A percentile compares a stretch with the other conserved stretches of the same genome.
phyloP scores from a whole-genome alignment of 2,113 vertebrate genomes.

The Misgurnus mizolepis region DNA sequence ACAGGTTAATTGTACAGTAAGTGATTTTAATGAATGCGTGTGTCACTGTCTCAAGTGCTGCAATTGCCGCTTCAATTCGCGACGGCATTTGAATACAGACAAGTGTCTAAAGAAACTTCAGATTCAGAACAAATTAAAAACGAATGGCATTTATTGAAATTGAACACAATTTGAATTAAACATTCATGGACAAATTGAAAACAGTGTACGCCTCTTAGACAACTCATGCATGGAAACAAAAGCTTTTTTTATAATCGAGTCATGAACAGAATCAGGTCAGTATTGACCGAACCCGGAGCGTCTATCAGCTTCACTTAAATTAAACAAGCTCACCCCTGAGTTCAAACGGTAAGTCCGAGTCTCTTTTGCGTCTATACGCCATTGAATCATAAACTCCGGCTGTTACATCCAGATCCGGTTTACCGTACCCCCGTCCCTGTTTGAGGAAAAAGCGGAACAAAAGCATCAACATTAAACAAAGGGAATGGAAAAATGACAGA shows the following conservation, averaged over 20 bases:
- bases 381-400: slow-evolving; percentile 58
- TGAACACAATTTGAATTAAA: background rate
- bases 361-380: slow-evolving; percentile 49
- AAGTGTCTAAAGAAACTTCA: background rate
- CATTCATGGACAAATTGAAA: background rate
- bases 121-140: slow-evolving; percentile 8
- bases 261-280: background rate
- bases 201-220: background rate
- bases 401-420: slow-evolving; percentile 44
- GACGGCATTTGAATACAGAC: too few relatives aligned
- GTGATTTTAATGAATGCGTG: too few relatives aligned
- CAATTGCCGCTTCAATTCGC: too few relatives aligned
- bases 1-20: too few relatives aligned
- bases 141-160: background rate
- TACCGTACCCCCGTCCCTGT: slow-evolving; percentile 50
- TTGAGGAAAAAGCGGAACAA: slow-evolving; percentile 38
- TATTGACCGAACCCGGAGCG: background rate
- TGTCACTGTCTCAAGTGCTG: too few relatives aligned
- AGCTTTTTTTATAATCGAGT: too few relatives aligned
- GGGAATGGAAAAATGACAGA: background rate
- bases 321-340: slow-evolving; percentile 80
- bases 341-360: slow-evolving; percentile 78
- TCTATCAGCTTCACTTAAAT: slow-evolving; percentile 18
- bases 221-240: background rate
- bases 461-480: background rate